Conservation (phyloP, 2,797 vertebrate species). For the Sebastes steindachneri region DNA sequence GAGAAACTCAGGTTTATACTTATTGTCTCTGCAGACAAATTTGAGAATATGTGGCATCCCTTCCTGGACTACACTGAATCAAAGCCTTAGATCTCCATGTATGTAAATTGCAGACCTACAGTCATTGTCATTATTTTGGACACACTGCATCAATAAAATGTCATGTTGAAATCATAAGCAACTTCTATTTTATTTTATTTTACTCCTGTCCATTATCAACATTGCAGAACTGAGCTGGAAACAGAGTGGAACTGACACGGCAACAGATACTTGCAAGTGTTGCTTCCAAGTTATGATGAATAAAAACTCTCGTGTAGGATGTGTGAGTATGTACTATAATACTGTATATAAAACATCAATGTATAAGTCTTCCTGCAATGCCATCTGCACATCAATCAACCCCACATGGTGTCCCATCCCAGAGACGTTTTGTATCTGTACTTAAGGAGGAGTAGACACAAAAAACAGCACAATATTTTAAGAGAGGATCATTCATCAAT, state of each 20-base stretch:
- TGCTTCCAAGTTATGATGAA: neutral
- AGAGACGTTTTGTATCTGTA: neutral
- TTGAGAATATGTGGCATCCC: too few species aligned
- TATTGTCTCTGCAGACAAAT: too few species aligned
- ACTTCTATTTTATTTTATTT: too few species aligned
- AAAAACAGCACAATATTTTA: neutral
- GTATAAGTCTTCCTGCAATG: neutral
- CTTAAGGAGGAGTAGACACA: neutral
- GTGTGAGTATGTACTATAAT: too few species aligned
- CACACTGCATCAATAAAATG: too few species aligned
- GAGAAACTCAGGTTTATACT: too few species aligned
- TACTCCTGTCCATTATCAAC: neutral
- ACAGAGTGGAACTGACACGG: neutral
- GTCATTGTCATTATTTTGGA: too few species aligned
- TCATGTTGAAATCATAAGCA: too few species aligned
- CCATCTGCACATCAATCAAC: neutral
- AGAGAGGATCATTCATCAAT: constrained; percentile 49
- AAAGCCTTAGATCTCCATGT: too few species aligned
- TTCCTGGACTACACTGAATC: too few species aligned
- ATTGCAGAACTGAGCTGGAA: neutral
- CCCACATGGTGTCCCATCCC: neutral
- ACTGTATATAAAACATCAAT: neutral
- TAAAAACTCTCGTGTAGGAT: neutral
- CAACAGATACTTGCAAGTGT: neutral
- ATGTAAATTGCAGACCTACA: too few species aligned